phyloP scores from a whole-genome alignment of 2,113 vertebrate species.

The Lates calcarifer region DNA sequence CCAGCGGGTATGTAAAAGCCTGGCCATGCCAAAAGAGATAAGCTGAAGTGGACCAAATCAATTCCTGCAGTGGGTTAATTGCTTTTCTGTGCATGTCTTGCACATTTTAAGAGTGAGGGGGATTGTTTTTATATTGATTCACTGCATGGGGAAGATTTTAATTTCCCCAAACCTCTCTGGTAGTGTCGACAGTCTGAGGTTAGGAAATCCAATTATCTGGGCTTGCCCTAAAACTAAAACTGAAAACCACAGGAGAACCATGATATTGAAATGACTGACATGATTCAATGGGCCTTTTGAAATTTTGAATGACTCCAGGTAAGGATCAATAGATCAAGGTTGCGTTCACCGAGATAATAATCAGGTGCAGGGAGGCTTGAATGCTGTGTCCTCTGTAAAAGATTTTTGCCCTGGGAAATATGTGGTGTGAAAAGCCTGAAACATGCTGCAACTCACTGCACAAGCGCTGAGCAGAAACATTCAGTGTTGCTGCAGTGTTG shows the following conservation, averaged over 20 bases:
- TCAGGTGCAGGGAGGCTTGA: conserved; percentile 16
- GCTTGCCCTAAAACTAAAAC: conserved; percentile 40
- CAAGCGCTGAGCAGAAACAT: not conserved
- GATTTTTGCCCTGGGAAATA: conserved; percentile 28
- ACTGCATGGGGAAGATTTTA: conserved; percentile 69
- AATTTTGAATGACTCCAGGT: conserved; percentile 54
- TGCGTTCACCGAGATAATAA: conserved; percentile 44
- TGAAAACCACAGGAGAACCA: conserved; percentile 41
- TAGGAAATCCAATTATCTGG: conserved; percentile 71
- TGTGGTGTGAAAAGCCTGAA: conserved; percentile 16
- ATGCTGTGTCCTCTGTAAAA: conserved; percentile 35
- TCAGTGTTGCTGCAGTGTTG: conserved; percentile 14
- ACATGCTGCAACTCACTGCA: not conserved
- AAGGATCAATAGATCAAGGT: conserved; percentile 67
- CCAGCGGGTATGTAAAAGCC: conserved; percentile 61
- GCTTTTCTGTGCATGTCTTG: conserved; percentile 73
- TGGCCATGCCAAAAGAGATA: conserved; percentile 69
- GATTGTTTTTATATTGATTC: conserved; percentile 75
- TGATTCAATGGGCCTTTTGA: conserved; percentile 43
- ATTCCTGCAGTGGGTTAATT: conserved; percentile 78
- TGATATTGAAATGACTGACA: conserved; percentile 63
- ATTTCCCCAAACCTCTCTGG: conserved; percentile 67
- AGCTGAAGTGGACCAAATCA: conserved; percentile 76
- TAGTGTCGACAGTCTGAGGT: conserved; percentile 49
- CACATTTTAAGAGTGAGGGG: conserved; percentile 60